These are phyloP conservation scores for Andrena hattorfiana DNA, from an alignment of 2,888 invertebrate genomes.

Conservation along the genomic window DNA sequence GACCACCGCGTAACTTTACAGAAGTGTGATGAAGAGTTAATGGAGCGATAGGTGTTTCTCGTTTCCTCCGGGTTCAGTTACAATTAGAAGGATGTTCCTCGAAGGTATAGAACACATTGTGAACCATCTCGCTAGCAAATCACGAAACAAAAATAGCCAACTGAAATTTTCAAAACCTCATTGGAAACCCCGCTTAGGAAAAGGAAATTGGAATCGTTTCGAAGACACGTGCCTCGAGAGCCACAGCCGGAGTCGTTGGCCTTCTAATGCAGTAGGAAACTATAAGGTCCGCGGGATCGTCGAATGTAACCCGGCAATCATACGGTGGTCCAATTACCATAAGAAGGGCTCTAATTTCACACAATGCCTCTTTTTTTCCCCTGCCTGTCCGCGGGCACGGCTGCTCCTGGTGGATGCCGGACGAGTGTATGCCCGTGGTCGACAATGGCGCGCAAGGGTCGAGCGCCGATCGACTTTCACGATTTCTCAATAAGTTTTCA, in stretches of 20 bases:
- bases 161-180: conserved; percentile 1
- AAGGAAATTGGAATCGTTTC: conserved; percentile 20
- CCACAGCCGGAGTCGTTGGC: conserved; percentile 66
- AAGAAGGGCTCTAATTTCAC: conserved; percentile 83
- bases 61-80: no score
- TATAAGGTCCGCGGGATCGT: conserved; percentile 66
- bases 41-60: no score
- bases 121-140: no score
- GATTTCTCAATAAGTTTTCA: conserved; percentile 79
- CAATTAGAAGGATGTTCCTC: no score
- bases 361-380: conserved; percentile 76
- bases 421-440: conserved; percentile 68
- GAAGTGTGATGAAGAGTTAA: no score
- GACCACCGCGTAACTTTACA: no score
- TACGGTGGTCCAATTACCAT: conserved; percentile 83
- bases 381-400: conserved; percentile 44
- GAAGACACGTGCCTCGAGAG: conserved; percentile 65
- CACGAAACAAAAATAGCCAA: no score
- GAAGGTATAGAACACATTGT: no score
- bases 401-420: conserved; percentile 49
- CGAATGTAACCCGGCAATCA: conserved; percentile 79
- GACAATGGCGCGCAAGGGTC: conserved; percentile 62
- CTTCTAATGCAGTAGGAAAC: conserved; percentile 73
- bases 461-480: conserved; percentile 75
- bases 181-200: neutral